Conservation (phyloP, 2,888 invertebrate species). For the Drosophila anceps region DNA sequence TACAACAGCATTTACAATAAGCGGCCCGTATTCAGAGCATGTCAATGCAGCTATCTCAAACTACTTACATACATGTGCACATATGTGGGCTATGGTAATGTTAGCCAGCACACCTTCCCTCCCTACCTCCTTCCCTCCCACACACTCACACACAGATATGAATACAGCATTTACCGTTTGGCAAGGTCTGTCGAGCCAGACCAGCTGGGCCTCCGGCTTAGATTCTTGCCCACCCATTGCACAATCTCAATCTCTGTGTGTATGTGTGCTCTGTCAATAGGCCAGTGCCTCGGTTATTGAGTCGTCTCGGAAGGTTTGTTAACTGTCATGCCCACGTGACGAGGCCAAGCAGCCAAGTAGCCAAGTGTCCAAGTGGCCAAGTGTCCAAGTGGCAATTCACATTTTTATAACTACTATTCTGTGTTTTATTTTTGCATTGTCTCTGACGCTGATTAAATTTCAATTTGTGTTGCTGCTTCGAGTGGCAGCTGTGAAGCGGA, state of each 20-base stretch:
- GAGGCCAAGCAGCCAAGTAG: conserved; percentile 50
- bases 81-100: conserved; percentile 76
- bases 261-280: conserved; percentile 68
- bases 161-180: conserved; percentile 74
- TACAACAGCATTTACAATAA: conserved; percentile 45
- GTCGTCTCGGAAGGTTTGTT: conserved; percentile 66
- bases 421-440: conserved; percentile 42
- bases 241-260: conserved; percentile 70
- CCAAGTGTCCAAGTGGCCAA: conserved; percentile 49
- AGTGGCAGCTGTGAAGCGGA: conserved; percentile 44
- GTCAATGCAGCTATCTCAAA: conserved; percentile 68
- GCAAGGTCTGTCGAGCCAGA: conserved; percentile 69
- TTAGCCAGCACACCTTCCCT: conserved; percentile 51
- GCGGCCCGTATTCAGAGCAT: conserved; percentile 75
- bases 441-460: conserved; percentile 69
- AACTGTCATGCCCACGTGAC: conserved; percentile 78
- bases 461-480: conserved; percentile 48
- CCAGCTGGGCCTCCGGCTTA: conserved; percentile 69
- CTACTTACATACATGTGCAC: conserved; percentile 37
- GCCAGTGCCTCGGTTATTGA: conserved; percentile 76
- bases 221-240: conserved; percentile 79
- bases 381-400: conserved; percentile 54
- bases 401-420: conserved; percentile 34
- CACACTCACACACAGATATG: conserved; percentile 29
- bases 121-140: not conserved